Evolutionary conservation across 2,797 vertebrate genomes (phyloP), one percentile per base, ranked within the genome.

Genomic region (Chaetophractus vellerosus): DNA sequence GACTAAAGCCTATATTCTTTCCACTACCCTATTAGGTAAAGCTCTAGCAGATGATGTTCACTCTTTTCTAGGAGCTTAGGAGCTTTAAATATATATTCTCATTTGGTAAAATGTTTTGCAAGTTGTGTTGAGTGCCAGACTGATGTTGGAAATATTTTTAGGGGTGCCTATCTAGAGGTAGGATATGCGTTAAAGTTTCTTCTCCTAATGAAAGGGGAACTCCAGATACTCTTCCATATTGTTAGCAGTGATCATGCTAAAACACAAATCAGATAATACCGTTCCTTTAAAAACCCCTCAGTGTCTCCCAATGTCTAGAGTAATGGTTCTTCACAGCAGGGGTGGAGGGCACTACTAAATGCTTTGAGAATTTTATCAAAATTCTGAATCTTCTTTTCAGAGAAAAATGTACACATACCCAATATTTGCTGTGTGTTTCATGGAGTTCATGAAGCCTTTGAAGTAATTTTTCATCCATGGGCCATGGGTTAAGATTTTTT

Each of bases 71-170:
- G 12, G 71, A 45, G 71, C 41, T 74, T 74, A 55, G 16, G 10
- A 50, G 15, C 7, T 69, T 91, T 92, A 91, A 74, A 88, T 88
- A 86, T 64, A 45, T 14, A 69, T 76, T 92, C 38, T 83, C 15
- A 93, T 78, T 83, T 66, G 55, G 36, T 55, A 57, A 93, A 76
- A 52, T 59, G 33, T 36, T 96, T 96, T 78, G 48, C 48, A 81
- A 88, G 80, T 21, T 82, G 16, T 76, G 75, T 11, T 76, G n/a
- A 90, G n/a, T 90, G 57, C 5, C 74, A 90, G 50, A 79, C 36
- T 84, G 23, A 96, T 82, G 24, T 52, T 64, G 50, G 19, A 92
- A 90, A 81, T 61, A 71, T 33, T 33, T 87, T 92, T 90, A 5
- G 26, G 55, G 52, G n/a, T 61, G 10, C 21, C 48, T 59, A 16